Evolutionary conservation across 23 tunicate species (phyloP).

Genomic region (Ascidia mentula): DNA sequence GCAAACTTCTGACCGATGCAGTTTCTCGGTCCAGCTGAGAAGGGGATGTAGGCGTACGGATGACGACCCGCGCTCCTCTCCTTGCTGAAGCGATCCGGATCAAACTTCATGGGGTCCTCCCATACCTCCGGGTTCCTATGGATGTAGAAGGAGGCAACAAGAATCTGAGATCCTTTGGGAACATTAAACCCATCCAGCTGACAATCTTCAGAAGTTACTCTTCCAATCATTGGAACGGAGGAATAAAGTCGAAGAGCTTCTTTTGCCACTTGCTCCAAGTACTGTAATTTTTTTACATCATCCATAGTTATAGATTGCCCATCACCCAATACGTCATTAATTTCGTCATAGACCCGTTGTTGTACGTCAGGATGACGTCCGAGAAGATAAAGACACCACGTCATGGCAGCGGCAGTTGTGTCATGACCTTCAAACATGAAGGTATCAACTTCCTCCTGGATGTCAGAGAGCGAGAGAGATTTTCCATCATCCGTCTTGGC

Average conservation of each 20-base stretch:
- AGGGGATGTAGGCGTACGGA: slow-evolving; percentile 49
- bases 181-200: slow-evolving; percentile 32
- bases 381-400: slow-evolving; percentile 82
- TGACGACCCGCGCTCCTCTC: slow-evolving; percentile 32
- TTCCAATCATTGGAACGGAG: slow-evolving; percentile 37
- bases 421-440: slow-evolving; percentile 99
- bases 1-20: slow-evolving; percentile 84
- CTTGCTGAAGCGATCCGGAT: slow-evolving; percentile 47
- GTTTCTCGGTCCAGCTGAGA: slow-evolving; percentile 63
- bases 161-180: slow-evolving; percentile 24
- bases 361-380: slow-evolving; percentile 74
- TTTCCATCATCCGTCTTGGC: slow-evolving; percentile 65
- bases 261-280: slow-evolving; percentile 40
- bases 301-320: slow-evolving; percentile 20
- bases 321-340: slow-evolving; percentile 52
- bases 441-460: slow-evolving; percentile 99
- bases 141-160: slow-evolving; percentile 5
- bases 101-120: slow-evolving; percentile 40
- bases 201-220: slow-evolving; percentile 22
- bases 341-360: slow-evolving; percentile 69
- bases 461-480: slow-evolving; percentile 60
- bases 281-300: slow-evolving; percentile 32
- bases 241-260: slow-evolving; percentile 53
- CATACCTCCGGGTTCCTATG: slow-evolving; percentile 30
- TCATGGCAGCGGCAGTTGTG: slow-evolving; percentile 99